These are phyloP conservation scores for Phymorhynchus buccinoides DNA, from an alignment of 1,140 invertebrate genomes.

Conservation along the genomic window DNA sequence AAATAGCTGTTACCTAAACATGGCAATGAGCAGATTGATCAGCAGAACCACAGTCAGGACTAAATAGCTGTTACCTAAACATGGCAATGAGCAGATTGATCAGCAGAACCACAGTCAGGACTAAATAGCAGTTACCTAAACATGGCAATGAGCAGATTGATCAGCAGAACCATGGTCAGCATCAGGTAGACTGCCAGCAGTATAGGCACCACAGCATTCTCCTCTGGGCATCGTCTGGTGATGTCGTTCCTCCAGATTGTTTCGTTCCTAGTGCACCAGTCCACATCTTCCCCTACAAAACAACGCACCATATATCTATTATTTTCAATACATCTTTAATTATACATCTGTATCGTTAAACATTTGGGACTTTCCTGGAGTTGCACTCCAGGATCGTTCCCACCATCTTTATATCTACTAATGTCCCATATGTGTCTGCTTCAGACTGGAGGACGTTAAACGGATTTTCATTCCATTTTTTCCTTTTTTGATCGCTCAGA, in stretches of 20 bases:
- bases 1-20: not conserved
- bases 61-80: not conserved
- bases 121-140: conserved; percentile 62
- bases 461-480: too few relatives aligned
- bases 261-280: conserved; percentile 56
- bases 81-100: not conserved
- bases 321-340: too few relatives aligned
- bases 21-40: not conserved
- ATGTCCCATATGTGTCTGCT: too few relatives aligned
- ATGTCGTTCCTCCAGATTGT: conserved; percentile 55
- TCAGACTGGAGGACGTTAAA: too few relatives aligned
- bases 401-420: too few relatives aligned
- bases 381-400: too few relatives aligned
- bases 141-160: conserved; percentile 72
- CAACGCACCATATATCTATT: too few relatives aligned
- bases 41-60: too few relatives aligned
- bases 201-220: conserved; percentile 60
- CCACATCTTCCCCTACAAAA: conserved; percentile 26
- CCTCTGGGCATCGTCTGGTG: conserved; percentile 54
- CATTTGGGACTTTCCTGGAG: too few relatives aligned
- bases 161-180: conserved; percentile 69
- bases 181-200: conserved; percentile 66
- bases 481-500: too few relatives aligned
- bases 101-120: not conserved
- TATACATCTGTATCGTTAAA: too few relatives aligned